A percentile compares a stretch with the other conserved stretches of the same genome.
Conservation (phyloP, 2,113 vertebrate genomes). For the Columba livia region DNA sequence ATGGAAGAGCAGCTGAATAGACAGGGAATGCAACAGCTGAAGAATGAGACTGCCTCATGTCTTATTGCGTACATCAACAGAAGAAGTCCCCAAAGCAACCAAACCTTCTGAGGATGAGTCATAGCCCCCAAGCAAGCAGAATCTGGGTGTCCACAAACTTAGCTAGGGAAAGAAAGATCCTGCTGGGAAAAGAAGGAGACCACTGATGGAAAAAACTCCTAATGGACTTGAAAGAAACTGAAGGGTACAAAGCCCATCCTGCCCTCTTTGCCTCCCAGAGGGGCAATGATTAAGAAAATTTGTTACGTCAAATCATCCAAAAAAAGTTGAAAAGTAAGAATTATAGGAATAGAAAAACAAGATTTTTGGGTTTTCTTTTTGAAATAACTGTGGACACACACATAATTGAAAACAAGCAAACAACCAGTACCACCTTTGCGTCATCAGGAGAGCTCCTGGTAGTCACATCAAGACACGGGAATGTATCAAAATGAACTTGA, state of each 20-base stretch:
- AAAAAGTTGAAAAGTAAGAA: background rate
- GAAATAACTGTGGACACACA: background rate
- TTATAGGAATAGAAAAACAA: background rate
- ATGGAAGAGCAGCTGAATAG: slow-evolving; percentile 3
- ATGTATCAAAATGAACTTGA: background rate
- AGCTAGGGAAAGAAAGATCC: slow-evolving; percentile 59
- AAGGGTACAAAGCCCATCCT: slow-evolving; percentile 28
- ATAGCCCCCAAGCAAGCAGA: slow-evolving; percentile 44
- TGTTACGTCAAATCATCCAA: background rate
- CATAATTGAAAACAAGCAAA: background rate
- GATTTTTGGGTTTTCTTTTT: background rate
- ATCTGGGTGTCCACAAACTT: slow-evolving; percentile 60
- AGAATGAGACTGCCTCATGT: background rate
- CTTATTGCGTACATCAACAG: slow-evolving; percentile 45
- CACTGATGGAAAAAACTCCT: slow-evolving; percentile 38
- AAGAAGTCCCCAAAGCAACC: slow-evolving; percentile 68
- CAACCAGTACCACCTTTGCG: background rate
- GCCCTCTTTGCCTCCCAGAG: background rate
- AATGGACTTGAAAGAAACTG: slow-evolving; percentile 13
- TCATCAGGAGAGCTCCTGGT: background rate
- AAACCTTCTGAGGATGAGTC: slow-evolving; percentile 69
- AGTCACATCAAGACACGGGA: background rate
- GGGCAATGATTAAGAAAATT: slow-evolving; percentile 2
- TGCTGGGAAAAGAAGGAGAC: slow-evolving; percentile 62
- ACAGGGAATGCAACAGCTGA: slow-evolving; percentile 14